These are phyloP conservation scores for Geotria australis DNA, from an alignment of 2,797 vertebrate species.

Conservation along the genomic window DNA sequence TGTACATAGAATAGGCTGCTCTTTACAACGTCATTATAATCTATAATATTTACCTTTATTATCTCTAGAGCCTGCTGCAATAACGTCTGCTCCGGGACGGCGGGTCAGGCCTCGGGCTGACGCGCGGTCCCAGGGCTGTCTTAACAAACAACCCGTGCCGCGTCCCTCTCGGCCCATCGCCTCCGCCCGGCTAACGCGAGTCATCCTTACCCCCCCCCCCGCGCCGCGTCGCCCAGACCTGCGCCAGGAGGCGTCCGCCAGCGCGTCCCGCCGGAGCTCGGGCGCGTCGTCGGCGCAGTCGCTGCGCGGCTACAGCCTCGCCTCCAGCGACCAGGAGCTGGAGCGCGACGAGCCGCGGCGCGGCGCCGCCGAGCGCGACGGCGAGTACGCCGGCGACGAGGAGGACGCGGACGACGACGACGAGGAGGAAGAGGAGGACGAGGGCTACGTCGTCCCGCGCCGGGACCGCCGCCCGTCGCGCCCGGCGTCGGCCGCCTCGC, in stretches of 20 bases:
- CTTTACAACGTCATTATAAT: too few species aligned
- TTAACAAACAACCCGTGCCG: too few species aligned
- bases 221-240: constrained; percentile 22
- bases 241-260: constrained; percentile 76
- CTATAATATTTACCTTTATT: too few species aligned
- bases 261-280: constrained; percentile 70
- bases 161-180: too few species aligned
- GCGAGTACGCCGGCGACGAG: background rate
- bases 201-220: background rate
- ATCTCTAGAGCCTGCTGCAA: too few species aligned
- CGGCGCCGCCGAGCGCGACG: background rate
- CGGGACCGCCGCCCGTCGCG: too few species aligned
- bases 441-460: background rate
- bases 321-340: background rate
- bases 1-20: too few species aligned
- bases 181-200: too few species aligned
- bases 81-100: too few species aligned
- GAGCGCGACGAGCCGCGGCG: background rate
- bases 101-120: too few species aligned
- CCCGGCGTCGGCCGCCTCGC: too few species aligned
- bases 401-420: background rate
- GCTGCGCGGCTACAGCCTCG: background rate
- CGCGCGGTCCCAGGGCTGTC: too few species aligned
- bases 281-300: constrained; percentile 35
- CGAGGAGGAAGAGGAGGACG: background rate